phyloP scores from a whole-genome alignment of 2,113 vertebrate species.

The Ptilorrhoa leucosticta region DNA sequence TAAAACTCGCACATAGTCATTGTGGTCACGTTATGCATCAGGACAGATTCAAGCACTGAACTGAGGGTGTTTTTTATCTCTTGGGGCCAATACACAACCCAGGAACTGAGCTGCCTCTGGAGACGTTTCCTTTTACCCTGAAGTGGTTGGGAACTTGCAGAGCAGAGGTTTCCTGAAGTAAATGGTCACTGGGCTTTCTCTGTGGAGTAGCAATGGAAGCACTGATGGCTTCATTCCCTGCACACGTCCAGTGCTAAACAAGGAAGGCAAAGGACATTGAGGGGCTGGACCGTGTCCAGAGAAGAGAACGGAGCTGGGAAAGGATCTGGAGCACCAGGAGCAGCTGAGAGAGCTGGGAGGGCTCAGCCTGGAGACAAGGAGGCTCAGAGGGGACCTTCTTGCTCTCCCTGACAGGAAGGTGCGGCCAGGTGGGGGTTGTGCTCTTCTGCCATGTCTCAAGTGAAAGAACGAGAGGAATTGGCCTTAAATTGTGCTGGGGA shows the following conservation, averaged over 20 bases:
- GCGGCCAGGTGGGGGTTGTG: background rate
- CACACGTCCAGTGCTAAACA: background rate
- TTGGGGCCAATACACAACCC: background rate
- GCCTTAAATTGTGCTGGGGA: background rate
- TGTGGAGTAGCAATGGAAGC: background rate
- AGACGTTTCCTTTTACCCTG: background rate
- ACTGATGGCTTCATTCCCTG: background rate
- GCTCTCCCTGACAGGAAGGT: background rate
- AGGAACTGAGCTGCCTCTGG: background rate
- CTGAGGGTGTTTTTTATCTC: background rate
- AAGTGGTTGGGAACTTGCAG: background rate
- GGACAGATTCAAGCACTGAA: background rate
- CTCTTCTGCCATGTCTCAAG: background rate
- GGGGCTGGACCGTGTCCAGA: background rate
- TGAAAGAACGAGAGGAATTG: accelerated
- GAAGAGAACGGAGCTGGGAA: background rate
- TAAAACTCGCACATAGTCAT: background rate
- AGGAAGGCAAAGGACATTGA: background rate
- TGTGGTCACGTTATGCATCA: accelerated
- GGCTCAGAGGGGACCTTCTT: background rate
- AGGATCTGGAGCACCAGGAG: background rate
- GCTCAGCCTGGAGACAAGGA: background rate
- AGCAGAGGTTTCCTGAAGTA: background rate
- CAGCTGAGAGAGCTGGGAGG: background rate
- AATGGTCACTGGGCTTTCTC: background rate